Conservation (phyloP, 2,113 vertebrate species). For the Chunga burmeisteri region DNA sequence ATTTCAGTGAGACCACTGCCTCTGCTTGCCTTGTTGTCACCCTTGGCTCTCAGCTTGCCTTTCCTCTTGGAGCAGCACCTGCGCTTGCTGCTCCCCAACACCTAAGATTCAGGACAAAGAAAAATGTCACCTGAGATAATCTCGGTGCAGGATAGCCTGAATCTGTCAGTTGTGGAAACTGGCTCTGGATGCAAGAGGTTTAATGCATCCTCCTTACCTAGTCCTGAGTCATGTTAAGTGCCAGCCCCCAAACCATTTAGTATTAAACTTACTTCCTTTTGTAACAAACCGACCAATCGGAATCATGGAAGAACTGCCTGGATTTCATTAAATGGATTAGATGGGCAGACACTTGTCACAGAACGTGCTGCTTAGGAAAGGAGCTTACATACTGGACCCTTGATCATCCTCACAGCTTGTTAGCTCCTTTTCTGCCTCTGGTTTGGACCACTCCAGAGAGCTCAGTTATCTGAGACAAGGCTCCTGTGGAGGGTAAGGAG, state of each 20-base stretch:
- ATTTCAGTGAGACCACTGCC: not conserved
- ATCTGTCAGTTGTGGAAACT: not conserved
- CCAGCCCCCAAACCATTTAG: not conserved
- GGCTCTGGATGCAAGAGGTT: not conserved
- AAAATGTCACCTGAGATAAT: not conserved
- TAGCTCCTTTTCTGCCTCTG: not conserved
- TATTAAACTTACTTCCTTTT: not conserved
- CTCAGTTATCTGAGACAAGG: not conserved
- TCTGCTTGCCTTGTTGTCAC: not conserved
- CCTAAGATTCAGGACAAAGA: not conserved
- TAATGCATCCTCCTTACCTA: not conserved
- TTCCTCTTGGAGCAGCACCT: not conserved
- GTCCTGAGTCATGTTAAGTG: not conserved
- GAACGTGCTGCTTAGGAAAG: not conserved
- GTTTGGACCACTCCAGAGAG: not conserved
- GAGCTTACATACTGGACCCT: not conserved
- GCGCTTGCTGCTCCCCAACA: rapidly evolving
- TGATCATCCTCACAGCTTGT: not conserved
- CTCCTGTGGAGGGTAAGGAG: not conserved
- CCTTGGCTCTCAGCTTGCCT: not conserved
- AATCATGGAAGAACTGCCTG: not conserved
- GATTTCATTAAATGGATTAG: not conserved
- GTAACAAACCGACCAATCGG: not conserved
- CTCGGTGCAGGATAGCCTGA: not conserved
- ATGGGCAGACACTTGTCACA: not conserved